phyloP scores from a whole-genome alignment of 2,113 vertebrate species.

The Corythaixoides concolor region DNA sequence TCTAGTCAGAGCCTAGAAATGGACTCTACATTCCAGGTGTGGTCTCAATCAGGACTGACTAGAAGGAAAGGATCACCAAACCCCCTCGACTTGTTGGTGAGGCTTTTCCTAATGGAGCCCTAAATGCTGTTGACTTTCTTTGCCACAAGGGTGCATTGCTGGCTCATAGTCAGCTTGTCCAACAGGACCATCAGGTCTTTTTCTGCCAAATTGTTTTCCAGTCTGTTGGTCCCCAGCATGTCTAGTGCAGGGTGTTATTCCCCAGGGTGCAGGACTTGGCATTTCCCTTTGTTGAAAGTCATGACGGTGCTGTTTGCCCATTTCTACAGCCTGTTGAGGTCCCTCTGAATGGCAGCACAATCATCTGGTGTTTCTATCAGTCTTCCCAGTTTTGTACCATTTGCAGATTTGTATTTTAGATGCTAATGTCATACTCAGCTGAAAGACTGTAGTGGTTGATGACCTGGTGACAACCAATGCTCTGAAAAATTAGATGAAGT shows the following conservation, averaged over 20 bases:
- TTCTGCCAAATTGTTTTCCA: background rate
- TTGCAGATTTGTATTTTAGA: background rate
- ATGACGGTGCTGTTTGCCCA: background rate
- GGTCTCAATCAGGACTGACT: background rate
- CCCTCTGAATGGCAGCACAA: background rate
- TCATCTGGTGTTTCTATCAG: background rate
- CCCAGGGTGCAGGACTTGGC: no score
- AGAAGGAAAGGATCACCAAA: background rate
- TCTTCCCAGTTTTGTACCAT: background rate
- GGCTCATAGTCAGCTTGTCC: background rate
- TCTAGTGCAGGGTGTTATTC: background rate
- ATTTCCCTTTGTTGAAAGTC: background rate
- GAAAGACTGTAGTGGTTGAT: background rate
- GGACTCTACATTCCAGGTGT: background rate
- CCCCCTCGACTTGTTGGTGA: no score
- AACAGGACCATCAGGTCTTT: background rate
- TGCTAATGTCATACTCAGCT: background rate
- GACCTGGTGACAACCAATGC: background rate
- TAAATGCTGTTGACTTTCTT: background rate
- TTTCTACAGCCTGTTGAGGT: background rate
- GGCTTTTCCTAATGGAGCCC: background rate
- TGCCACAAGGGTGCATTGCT: background rate
- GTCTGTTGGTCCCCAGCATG: background rate
- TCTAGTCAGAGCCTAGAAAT: background rate
- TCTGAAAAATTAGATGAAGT: background rate